Evolutionary conservation across 2,888 invertebrate genomes (phyloP).

Genomic region (Sepiola atlantica): DNA sequence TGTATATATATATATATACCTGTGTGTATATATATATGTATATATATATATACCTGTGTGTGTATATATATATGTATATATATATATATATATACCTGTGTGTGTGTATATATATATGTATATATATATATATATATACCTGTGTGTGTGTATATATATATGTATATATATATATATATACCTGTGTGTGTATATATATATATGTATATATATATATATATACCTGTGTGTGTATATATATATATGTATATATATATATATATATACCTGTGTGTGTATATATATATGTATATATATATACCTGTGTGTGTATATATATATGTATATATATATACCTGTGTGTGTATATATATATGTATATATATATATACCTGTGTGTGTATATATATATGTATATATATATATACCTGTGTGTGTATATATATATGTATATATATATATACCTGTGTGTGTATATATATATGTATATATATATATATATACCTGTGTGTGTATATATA

Average conservation of each 20-base stretch:
- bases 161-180: background rate
- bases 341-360: background rate
- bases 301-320: background rate
- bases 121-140: background rate
- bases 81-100: background rate
- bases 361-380: background rate
- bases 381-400: too few species aligned
- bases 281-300: background rate
- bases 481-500: too few species aligned
- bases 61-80: background rate
- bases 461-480: too few species aligned
- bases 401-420: too few species aligned
- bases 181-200: background rate
- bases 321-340: background rate
- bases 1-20: background rate
- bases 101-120: background rate
- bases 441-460: too few species aligned
- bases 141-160: background rate
- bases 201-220: background rate
- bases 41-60: background rate
- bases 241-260: background rate
- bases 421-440: too few species aligned
- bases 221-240: background rate
- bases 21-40: background rate
- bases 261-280: background rate